Evolutionary conservation across 2,888 invertebrate species (phyloP).

Genomic region (Drosophila putrida): DNA sequence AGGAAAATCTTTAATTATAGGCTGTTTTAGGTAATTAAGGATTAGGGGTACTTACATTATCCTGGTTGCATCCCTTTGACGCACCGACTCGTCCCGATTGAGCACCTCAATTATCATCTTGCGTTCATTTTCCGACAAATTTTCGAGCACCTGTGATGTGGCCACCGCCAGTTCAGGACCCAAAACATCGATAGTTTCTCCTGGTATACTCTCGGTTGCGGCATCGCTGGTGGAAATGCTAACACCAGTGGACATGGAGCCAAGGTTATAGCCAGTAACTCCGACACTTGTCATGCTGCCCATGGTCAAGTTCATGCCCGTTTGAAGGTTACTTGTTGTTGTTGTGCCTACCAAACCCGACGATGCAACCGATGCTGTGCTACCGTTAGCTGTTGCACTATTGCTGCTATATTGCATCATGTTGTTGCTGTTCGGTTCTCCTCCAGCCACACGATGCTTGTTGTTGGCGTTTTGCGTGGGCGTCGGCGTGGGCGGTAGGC

Average conservation of each 20-base stretch:
- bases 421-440: constrained; percentile 78
- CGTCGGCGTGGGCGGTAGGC: constrained; percentile 84
- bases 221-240: constrained; percentile 64
- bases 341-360: constrained; percentile 11
- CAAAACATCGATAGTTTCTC: constrained; percentile 82
- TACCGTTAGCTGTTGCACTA: constrained; percentile 28
- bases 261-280: constrained; percentile 42
- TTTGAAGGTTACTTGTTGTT: constrained; percentile 41
- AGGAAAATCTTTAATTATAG: constrained; percentile 10
- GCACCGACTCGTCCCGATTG: constrained; percentile 86
- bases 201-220: constrained; percentile 73
- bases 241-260: constrained; percentile 38
- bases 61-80: constrained; percentile 86
- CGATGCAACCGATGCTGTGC: constrained; percentile 26
- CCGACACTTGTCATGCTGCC: constrained; percentile 41
- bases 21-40: neutral
- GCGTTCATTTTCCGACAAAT: constrained; percentile 85
- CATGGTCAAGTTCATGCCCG: constrained; percentile 55
- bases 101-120: constrained; percentile 87
- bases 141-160: constrained; percentile 84
- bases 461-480: constrained; percentile 40
- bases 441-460: constrained; percentile 44
- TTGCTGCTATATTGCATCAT: constrained; percentile 68
- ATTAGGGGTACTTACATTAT: constrained; percentile 86
- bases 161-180: constrained; percentile 84